Evolutionary conservation across 2,797 vertebrate genomes (phyloP).

Genomic region (Syngnathus acus): DNA sequence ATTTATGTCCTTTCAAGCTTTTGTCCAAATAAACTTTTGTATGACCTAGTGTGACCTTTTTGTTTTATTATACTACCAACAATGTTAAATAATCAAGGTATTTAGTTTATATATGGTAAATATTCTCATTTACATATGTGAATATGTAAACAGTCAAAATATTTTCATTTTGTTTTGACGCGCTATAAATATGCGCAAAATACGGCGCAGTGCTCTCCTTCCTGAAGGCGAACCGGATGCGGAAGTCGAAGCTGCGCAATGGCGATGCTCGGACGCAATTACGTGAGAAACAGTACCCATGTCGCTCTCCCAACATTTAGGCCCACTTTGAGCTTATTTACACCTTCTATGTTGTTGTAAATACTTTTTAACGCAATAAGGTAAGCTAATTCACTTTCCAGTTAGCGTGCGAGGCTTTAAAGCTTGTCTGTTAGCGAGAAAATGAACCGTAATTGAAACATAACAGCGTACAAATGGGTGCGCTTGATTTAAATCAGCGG

Average conservation of each 20-base stretch:
- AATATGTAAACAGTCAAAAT: neutral
- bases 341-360: neutral
- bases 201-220: neutral
- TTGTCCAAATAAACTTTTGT: conserved; percentile 2
- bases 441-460: conserved; percentile 16
- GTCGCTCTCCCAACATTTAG: conserved; percentile 7
- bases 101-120: neutral
- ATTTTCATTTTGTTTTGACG: neutral
- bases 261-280: conserved; percentile 35
- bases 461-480: conserved; percentile 6
- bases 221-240: conserved; percentile 41
- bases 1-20: neutral
- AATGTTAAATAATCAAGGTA: neutral
- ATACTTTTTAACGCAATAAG: conserved; percentile 22
- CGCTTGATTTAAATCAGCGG: conserved; percentile 5
- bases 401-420: too few species aligned
- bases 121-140: too few species aligned
- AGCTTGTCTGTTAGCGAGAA: conserved; percentile 7
- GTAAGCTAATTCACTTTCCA: conserved; percentile 34
- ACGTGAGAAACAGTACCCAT: conserved; percentile 37
- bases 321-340: neutral
- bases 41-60: neutral
- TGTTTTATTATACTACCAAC: too few species aligned
- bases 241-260: conserved; percentile 33
- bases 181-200: neutral